Conservation (phyloP, 1,140 invertebrate species). For the Scaptodrosophila lebanonensis region DNA sequence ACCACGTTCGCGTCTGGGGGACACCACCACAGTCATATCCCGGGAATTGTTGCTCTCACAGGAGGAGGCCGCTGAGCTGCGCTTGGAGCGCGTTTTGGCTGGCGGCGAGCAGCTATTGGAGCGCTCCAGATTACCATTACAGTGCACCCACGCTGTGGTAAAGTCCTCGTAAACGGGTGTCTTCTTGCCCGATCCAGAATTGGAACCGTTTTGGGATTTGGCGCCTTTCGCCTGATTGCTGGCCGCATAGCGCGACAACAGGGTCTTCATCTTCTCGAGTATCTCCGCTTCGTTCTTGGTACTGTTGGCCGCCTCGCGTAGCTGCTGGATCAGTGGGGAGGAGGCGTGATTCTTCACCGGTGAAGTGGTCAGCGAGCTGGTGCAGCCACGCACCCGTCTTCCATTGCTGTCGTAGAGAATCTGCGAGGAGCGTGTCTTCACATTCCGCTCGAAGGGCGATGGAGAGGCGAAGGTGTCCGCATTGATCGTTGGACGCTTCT, state of each 20-base stretch:
- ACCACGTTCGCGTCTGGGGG: slow-evolving; percentile 64
- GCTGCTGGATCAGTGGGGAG: slow-evolving; percentile 83
- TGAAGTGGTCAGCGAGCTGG: slow-evolving; percentile 75
- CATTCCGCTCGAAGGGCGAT: slow-evolving; percentile 81
- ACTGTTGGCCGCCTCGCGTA: slow-evolving; percentile 83
- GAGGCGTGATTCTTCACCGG: slow-evolving; percentile 80
- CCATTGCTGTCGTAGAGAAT: slow-evolving; percentile 81
- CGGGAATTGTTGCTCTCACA: slow-evolving; percentile 62
- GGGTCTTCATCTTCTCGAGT: slow-evolving; percentile 84
- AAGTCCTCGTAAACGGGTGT: slow-evolving; percentile 82
- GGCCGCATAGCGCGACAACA: slow-evolving; percentile 82
- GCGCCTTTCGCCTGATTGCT: slow-evolving; percentile 42
- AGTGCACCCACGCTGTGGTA: slow-evolving; percentile 85
- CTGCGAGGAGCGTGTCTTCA: slow-evolving; percentile 81
- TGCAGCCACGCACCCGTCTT: slow-evolving; percentile 77
- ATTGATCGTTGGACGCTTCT: slow-evolving; percentile 81
- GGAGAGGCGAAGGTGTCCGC: slow-evolving; percentile 82
- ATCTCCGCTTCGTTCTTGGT: slow-evolving; percentile 84
- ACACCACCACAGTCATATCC: slow-evolving; percentile 40
- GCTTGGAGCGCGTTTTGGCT: slow-evolving; percentile 66
- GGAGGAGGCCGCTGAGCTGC: slow-evolving; percentile 70
- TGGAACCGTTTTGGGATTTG: slow-evolving; percentile 3
- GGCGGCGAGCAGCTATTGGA: slow-evolving; percentile 68
- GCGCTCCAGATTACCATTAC: slow-evolving; percentile 82
- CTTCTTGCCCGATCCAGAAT: slow-evolving; percentile 77